These are phyloP conservation scores for Danaus plexippus DNA, from an alignment of 1,140 invertebrate genomes.

Conservation along the genomic window DNA sequence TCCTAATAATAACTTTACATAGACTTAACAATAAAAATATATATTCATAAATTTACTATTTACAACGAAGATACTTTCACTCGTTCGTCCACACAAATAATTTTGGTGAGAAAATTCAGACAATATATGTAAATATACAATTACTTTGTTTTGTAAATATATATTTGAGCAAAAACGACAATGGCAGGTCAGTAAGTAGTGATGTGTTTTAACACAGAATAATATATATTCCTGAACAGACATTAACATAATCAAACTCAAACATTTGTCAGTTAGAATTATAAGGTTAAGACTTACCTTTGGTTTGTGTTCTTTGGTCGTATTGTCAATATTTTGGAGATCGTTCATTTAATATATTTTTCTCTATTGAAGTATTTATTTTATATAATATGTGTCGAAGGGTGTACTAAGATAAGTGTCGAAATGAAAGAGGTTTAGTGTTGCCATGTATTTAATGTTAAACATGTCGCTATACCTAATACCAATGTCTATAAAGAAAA, in stretches of 20 bases:
- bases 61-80: slow-evolving; percentile 29
- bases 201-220: slow-evolving; percentile 1
- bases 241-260: too few relatives aligned
- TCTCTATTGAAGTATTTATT: too few relatives aligned
- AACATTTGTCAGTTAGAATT: too few relatives aligned
- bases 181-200: slow-evolving; percentile 16
- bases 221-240: too few relatives aligned
- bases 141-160: slow-evolving; percentile 3
- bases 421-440: slow-evolving; percentile 67
- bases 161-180: slow-evolving; percentile 24
- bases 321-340: too few relatives aligned
- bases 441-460: slow-evolving; percentile 71
- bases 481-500: slow-evolving; percentile 47
- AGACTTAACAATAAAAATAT: slow-evolving; percentile 52
- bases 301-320: too few relatives aligned
- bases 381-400: too few relatives aligned
- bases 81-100: slow-evolving; percentile 17
- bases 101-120: slow-evolving; percentile 14
- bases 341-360: too few relatives aligned
- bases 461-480: slow-evolving; percentile 65
- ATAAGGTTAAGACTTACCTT: too few relatives aligned
- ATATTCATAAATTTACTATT: slow-evolving; percentile 34
- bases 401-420: slow-evolving; percentile 26
- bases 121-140: slow-evolving; percentile 9
- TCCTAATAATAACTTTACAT: slow-evolving; percentile 38